These are phyloP conservation scores for Hemiprocne comata DNA, from an alignment of 2,113 vertebrate species.

Conservation along the genomic window DNA sequence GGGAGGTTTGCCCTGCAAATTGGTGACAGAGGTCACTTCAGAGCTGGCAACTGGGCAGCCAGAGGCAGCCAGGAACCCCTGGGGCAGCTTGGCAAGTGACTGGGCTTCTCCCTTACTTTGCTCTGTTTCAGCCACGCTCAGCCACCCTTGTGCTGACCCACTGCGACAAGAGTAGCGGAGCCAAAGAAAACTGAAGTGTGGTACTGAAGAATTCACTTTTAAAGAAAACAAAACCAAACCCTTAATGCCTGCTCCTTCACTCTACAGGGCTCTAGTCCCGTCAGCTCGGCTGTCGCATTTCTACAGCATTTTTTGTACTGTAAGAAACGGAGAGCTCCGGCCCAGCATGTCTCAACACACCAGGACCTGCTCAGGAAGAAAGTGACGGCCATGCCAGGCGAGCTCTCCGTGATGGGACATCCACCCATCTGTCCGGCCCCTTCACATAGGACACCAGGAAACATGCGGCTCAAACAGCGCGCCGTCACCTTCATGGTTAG, in stretches of 20 bases:
- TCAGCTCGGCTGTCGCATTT: not conserved
- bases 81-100: no score
- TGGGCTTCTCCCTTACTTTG: not conserved
- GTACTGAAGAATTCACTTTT: not conserved
- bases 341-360: rapidly evolving
- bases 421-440: no score
- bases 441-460: rapidly evolving
- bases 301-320: not conserved
- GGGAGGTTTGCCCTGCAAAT: not conserved
- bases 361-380: rapidly evolving
- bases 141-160: not conserved
- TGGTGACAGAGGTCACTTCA: rapidly evolving
- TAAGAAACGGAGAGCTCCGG: no score
- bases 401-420: rapidly evolving
- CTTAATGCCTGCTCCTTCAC: not conserved
- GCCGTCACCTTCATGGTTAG: rapidly evolving
- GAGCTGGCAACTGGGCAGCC: rapidly evolving
- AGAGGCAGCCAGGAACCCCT: rapidly evolving
- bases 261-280: no score
- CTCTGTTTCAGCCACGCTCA: not conserved
- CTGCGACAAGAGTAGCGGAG: not conserved
- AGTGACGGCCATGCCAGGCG: rapidly evolving
- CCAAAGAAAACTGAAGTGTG: not conserved
- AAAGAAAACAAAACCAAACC: no score
- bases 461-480: rapidly evolving